phyloP scores from a whole-genome alignment of 1,140 invertebrate genomes.

The Drosophila quadrilineata region DNA sequence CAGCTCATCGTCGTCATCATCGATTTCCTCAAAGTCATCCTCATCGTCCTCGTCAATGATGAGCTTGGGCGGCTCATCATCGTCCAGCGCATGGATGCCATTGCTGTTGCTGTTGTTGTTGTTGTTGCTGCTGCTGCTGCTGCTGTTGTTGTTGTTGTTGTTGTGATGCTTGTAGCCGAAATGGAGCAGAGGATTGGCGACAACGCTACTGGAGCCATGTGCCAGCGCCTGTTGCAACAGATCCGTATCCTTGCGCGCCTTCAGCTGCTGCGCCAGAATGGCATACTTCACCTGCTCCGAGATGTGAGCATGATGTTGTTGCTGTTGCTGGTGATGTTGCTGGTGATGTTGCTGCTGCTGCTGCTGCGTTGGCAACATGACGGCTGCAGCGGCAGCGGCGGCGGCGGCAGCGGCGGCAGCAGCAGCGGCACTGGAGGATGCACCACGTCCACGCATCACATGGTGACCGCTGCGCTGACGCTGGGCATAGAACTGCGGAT shows the following conservation, averaged over 20 bases:
- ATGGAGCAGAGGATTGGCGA: conserved; percentile 50
- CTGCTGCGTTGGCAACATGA: conserved; percentile 47
- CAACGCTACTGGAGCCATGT: conserved; percentile 70
- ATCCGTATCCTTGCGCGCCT: conserved; percentile 82
- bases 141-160: background rate
- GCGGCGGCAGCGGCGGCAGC: conserved; percentile 43
- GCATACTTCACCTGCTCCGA: conserved; percentile 90
- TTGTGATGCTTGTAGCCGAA: conserved; percentile 24
- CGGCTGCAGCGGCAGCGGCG: conserved; percentile 44
- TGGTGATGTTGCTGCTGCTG: conserved; percentile 32
- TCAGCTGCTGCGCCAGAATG: conserved; percentile 88
- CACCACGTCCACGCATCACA: conserved; percentile 80
- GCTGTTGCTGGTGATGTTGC: background rate
- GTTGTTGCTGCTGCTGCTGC: background rate
- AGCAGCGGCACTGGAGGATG: conserved; percentile 37
- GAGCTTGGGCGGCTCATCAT: conserved; percentile 82
- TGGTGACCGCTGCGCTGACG: conserved; percentile 83
- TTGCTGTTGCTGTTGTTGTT: background rate
- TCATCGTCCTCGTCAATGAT: conserved; percentile 83
- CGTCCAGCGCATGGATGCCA: conserved; percentile 18
- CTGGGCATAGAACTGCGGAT: conserved; percentile 93
- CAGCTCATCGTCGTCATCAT: conserved; percentile 79
- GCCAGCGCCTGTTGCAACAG: conserved; percentile 80
- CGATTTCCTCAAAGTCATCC: conserved; percentile 86
- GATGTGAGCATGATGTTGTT: conserved; percentile 78